phyloP scores from a whole-genome alignment of 2,797 vertebrate species.

The Schizothorax lantsangensis region DNA sequence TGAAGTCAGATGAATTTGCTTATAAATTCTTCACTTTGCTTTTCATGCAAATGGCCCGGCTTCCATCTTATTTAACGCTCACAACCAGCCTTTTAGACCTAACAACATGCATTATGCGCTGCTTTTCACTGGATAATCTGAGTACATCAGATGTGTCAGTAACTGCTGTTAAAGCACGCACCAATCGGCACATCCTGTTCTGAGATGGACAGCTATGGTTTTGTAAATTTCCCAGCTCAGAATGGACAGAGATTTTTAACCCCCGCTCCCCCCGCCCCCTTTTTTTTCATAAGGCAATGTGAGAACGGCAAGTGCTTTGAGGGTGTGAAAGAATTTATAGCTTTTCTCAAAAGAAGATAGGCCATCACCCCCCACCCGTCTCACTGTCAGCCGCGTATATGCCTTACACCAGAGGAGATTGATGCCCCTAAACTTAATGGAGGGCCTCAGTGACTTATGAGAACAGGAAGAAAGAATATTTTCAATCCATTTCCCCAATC shows the following conservation, averaged over 20 bases:
- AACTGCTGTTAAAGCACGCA: conserved; percentile 34
- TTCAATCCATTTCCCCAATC: conserved; percentile 49
- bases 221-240: conserved; percentile 48
- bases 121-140: conserved; percentile 17
- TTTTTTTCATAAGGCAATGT: conserved; percentile 77
- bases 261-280: conserved; percentile 57
- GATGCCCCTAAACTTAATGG: conserved; percentile 61
- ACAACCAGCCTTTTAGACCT: neutral
- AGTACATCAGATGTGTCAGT: conserved; percentile 34
- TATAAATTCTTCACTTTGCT: conserved; percentile 31
- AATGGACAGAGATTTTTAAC: conserved; percentile 52
- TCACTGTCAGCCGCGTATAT: conserved; percentile 57
- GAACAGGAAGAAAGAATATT: conserved; percentile 55
- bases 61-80: conserved; percentile 12
- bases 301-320: conserved; percentile 81
- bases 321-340: conserved; percentile 82
- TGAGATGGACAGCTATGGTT: conserved; percentile 43
- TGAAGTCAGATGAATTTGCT: conserved; percentile 24
- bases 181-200: conserved; percentile 40
- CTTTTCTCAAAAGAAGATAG: conserved; percentile 76
- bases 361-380: conserved; percentile 48
- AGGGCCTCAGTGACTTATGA: conserved; percentile 52
- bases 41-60: conserved; percentile 25
- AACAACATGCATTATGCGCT: conserved; percentile 5
- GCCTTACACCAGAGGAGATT: conserved; percentile 60